Conservation (phyloP, 2,888 invertebrate species). For the Tuberolachnus salignus region DNA sequence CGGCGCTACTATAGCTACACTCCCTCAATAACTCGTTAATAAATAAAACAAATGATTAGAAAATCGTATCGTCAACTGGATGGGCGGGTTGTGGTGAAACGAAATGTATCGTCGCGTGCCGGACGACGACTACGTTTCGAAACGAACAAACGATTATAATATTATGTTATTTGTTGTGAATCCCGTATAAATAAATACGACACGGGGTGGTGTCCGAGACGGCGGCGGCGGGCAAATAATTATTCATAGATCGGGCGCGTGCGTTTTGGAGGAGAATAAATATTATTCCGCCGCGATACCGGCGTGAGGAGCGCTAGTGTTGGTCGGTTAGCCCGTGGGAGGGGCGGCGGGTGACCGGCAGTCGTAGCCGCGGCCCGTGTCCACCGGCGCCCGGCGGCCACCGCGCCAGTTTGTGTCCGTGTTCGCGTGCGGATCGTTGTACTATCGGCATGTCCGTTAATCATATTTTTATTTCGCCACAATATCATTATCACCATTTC, state of each 20-base stretch:
- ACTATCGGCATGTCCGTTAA: constrained; percentile 6
- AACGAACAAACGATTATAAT: no score
- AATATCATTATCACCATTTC: background rate
- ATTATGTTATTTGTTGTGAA: no score
- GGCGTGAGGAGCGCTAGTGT: constrained; percentile 39
- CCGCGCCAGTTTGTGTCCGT: constrained; percentile 43
- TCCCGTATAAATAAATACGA: no score
- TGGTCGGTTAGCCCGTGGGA: background rate
- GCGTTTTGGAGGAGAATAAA: constrained; percentile 23
- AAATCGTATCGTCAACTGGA: no score
- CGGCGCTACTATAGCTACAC: background rate
- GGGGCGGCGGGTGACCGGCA: constrained; percentile 30
- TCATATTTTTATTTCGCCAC: background rate
- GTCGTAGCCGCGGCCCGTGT: constrained; percentile 10
- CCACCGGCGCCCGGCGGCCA: constrained; percentile 16
- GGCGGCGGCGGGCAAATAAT: background rate
- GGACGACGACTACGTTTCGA: no score
- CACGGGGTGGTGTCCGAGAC: no score
- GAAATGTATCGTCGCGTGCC: no score
- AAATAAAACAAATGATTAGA: no score
- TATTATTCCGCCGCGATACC: background rate
- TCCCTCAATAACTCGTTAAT: background rate
- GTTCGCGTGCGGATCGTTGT: constrained; percentile 44
- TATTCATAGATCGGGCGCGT: background rate
- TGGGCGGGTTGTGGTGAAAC: no score